Conservation (phyloP, 2,113 vertebrate species). For the Sapajus apella region DNA sequence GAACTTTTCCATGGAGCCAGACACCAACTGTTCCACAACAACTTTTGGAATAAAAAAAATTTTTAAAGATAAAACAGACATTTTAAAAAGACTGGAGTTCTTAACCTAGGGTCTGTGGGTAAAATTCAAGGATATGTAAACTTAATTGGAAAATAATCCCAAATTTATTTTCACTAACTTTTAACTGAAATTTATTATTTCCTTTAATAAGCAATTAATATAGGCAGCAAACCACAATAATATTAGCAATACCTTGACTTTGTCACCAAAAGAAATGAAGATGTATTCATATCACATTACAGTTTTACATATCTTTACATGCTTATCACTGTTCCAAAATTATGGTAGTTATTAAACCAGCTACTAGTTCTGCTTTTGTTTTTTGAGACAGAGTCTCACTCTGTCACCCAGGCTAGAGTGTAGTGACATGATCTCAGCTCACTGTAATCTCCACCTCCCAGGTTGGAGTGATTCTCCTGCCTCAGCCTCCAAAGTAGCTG, state of each 20-base stretch:
- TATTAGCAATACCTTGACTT: background rate
- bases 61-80: no score
- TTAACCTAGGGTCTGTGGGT: background rate
- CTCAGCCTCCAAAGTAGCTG: background rate
- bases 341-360: background rate
- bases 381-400: background rate
- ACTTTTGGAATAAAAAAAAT: no score
- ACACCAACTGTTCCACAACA: no score
- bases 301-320: background rate
- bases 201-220: background rate
- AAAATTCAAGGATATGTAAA: background rate
- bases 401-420: background rate
- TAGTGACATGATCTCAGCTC: background rate
- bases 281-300: background rate
- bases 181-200: conserved; percentile 16
- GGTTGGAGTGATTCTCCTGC: background rate
- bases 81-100: background rate
- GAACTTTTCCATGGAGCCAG: no score
- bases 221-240: background rate
- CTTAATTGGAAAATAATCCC: background rate
- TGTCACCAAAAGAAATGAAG: background rate
- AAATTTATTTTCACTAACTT: conserved; percentile 7
- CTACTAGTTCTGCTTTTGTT: background rate
- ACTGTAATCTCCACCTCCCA: background rate
- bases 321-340: background rate